phyloP scores from a whole-genome alignment of 2,113 vertebrate species.

The Pygoscelis adeliae region DNA sequence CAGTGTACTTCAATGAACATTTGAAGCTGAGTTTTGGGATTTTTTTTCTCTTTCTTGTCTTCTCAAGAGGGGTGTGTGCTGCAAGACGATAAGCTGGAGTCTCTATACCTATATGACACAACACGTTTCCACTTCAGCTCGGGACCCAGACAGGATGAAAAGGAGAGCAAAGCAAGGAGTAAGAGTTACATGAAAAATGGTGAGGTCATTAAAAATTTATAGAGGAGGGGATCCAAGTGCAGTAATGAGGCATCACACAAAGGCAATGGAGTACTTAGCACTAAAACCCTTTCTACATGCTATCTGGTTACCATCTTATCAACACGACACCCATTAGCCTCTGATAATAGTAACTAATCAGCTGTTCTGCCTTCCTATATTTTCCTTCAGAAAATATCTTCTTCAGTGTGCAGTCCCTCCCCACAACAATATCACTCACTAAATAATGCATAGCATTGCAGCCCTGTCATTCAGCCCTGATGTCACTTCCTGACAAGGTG shows the following conservation, averaged over 20 bases:
- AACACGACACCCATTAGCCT: slow-evolving; percentile 82
- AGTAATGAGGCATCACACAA: slow-evolving; percentile 79
- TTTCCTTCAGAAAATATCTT: slow-evolving; percentile 66
- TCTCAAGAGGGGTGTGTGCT: rapidly evolving
- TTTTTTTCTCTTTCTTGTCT: background rate
- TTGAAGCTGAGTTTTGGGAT: background rate
- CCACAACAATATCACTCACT: background rate
- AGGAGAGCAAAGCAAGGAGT: slow-evolving; percentile 21
- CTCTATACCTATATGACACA: background rate
- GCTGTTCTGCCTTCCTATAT: slow-evolving; percentile 75
- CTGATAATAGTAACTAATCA: slow-evolving; percentile 80
- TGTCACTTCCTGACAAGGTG: slow-evolving; percentile 55
- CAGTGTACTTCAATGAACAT: background rate
- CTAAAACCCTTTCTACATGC: slow-evolving; percentile 75
- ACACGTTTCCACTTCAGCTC: background rate
- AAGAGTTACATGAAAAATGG: slow-evolving; percentile 50
- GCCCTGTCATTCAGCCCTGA: background rate
- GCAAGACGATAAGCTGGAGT: background rate
- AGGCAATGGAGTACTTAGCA: slow-evolving; percentile 79
- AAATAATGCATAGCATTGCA: slow-evolving; percentile 41
- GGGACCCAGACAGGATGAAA: background rate
- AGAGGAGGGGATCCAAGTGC: slow-evolving; percentile 75
- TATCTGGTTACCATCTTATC: slow-evolving; percentile 84
- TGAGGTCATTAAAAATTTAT: slow-evolving; percentile 83
- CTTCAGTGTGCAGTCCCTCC: background rate